Base-by-base conservation (phyloP, 53 echinoderm and acorn worm genomes). In the Paracentrotus lividus region DNA sequence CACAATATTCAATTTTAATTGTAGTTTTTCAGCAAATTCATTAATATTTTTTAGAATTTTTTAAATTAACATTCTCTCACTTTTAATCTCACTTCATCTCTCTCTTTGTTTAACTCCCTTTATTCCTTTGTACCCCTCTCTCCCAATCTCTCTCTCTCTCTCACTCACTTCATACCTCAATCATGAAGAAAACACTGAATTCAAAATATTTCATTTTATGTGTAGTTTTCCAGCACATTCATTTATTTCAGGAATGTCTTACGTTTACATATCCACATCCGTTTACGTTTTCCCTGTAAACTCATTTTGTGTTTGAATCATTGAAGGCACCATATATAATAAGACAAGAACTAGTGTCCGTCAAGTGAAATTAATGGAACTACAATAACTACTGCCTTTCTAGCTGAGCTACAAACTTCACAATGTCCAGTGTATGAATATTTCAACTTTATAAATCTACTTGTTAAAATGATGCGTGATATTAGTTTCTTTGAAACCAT, bases 171-270 rank as follows among this genome's bases (percentile, higher is more conserved):
- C 0, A 67, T 67, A 9, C 14, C 0, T 67, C 8, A 20, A 20
- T 27, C 10, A 29, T 3, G 5, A 44, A 56, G 34, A 36, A 55
- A 86, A 14, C 4, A 56, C 34, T 21, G 18, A 55, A 86, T 86
- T 21, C 55, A 55, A 34, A 34, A 14, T 24, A 65, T 89, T 89
- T 60, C 23, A 72, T 53, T 86, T 86, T 89, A 23, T 61, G 89
- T 89, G 89, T 89, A 89, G 24, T 89, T 89, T 90, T 90, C 72
- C 66, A 90, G 90, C 90, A 90, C 90, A 90, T 90, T 90, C 90
- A 90, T 90, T 90, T 90, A 90, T 90, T 90, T 90, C 90, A 90
- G 90, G 90, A 90, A 90, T 90, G 90, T 90, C 75, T 45, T 72
- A 89, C 53, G 49, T 45, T 49, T 26, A 90, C 90, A 90, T 72